A percentile compares a stretch with the other conserved stretches of the same genome.
Conservation (phyloP, 2,797 vertebrate genomes). For the Liasis olivaceus region DNA sequence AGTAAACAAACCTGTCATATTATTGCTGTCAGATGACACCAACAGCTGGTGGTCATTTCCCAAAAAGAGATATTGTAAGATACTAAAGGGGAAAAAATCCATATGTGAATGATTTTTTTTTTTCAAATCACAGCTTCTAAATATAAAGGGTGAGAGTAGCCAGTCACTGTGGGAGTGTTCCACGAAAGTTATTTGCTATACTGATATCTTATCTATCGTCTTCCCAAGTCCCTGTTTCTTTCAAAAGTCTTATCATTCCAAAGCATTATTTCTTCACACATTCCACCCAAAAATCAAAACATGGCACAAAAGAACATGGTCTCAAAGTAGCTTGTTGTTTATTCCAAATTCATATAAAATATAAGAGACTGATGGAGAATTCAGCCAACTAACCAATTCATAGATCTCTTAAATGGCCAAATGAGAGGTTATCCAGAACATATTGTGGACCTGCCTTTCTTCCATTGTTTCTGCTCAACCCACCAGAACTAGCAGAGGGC, state of each 20-base stretch:
- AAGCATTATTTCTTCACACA: neutral
- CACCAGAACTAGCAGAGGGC: neutral
- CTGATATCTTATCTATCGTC: neutral
- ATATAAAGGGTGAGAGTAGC: neutral
- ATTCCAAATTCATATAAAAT: slow-evolving; percentile 2
- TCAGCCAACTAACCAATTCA: neutral
- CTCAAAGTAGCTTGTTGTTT: neutral
- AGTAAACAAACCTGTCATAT: neutral
- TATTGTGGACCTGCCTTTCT: neutral
- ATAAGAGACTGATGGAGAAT: neutral
- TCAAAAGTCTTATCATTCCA: neutral
- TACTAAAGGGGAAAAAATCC: neutral
- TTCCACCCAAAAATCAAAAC: slow-evolving; percentile 17
- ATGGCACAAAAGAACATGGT: slow-evolving; percentile 8
- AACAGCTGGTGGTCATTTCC: neutral
- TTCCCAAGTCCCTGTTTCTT: neutral
- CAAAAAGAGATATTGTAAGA: neutral
- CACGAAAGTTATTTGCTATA: neutral
- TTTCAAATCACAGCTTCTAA: neutral
- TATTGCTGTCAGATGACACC: neutral
- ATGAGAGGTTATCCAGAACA: neutral
- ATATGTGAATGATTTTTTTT: fast-evolving
- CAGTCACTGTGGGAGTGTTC: neutral
- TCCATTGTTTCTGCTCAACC: neutral
- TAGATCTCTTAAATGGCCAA: neutral